Conservation (phyloP, 2,888 invertebrate species). For the Mycalesis mineus region DNA sequence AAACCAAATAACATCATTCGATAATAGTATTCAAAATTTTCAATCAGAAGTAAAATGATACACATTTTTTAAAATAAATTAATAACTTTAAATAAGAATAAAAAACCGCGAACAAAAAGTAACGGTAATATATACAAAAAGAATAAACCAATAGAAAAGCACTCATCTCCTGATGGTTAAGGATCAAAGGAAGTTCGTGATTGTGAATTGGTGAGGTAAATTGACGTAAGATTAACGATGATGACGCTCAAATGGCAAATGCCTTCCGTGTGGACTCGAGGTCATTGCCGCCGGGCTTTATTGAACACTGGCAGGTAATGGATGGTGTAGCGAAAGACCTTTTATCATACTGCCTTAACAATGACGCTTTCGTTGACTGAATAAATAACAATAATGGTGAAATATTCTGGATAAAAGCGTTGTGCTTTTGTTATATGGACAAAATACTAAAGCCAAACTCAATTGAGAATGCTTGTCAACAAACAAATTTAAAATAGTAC, state of each 20-base stretch:
- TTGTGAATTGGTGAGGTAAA: constrained; percentile 21
- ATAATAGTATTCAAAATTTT: too few species aligned
- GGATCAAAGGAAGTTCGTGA: constrained; percentile 2
- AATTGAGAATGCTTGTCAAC: too few species aligned
- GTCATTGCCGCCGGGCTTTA: constrained; percentile 37
- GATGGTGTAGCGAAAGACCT: constrained; percentile 1
- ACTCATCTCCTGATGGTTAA: constrained; percentile 1
- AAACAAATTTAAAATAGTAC: too few species aligned
- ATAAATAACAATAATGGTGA: not conserved
- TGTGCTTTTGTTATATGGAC: not conserved
- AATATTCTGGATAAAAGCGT: not conserved
- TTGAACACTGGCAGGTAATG: constrained; percentile 7
- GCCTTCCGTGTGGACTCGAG: constrained; percentile 32
- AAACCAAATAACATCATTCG: not conserved
- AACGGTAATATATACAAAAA: not conserved
- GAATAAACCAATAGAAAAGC: not conserved
- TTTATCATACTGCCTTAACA: not conserved
- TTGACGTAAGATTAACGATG: constrained; percentile 36
- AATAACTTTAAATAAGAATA: not conserved
- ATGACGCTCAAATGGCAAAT: constrained; percentile 28
- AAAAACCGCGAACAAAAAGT: not conserved
- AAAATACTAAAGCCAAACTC: too few species aligned
- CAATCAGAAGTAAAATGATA: too few species aligned
- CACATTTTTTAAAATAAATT: too few species aligned
- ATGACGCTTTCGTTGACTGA: not conserved